Evolutionary conservation across 2,888 invertebrate species (phyloP).

Genomic region (Morpho deidamia): DNA sequence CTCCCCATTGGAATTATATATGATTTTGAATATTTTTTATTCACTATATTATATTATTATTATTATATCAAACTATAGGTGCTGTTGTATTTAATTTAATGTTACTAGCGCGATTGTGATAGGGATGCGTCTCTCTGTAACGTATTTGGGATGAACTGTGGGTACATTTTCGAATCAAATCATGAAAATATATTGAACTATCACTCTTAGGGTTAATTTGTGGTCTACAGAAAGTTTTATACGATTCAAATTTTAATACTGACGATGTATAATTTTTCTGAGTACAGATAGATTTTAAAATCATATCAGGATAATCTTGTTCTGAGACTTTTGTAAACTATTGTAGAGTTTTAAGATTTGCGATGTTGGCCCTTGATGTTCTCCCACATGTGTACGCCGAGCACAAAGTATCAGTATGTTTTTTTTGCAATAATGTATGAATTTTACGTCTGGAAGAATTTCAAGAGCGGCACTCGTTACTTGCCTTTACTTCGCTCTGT

Average conservation of each 20-base stretch:
- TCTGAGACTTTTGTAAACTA: conserved; percentile 51
- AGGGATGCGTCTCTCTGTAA: conserved; percentile 69
- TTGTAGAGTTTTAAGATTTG: conserved; percentile 45
- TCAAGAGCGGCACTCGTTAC: not conserved
- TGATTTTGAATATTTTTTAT: conserved; percentile 61
- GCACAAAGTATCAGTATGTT: conserved; percentile 33
- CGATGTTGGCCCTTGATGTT: conserved; percentile 31
- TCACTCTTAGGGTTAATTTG: conserved; percentile 67
- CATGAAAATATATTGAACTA: conserved; percentile 70
- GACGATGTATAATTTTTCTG: conserved; percentile 62
- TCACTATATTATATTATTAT: conserved; percentile 51
- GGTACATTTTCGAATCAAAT: conserved; percentile 57
- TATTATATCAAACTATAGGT: conserved; percentile 69
- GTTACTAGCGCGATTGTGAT: conserved; percentile 64
- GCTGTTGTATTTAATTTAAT: conserved; percentile 72
- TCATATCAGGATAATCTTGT: conserved; percentile 66
- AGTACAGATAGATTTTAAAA: conserved; percentile 64
- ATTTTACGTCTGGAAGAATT: conserved; percentile 2
- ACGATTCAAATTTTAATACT: conserved; percentile 68
- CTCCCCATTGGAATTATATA: conserved; percentile 51
- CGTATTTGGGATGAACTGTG: conserved; percentile 50
- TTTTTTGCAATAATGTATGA: not conserved
- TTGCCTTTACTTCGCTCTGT: not conserved
- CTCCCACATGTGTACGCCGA: conserved; percentile 24
- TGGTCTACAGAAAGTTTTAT: conserved; percentile 67